Base-by-base conservation (phyloP, 2,797 vertebrate species). In the Sparus aurata region DNA sequence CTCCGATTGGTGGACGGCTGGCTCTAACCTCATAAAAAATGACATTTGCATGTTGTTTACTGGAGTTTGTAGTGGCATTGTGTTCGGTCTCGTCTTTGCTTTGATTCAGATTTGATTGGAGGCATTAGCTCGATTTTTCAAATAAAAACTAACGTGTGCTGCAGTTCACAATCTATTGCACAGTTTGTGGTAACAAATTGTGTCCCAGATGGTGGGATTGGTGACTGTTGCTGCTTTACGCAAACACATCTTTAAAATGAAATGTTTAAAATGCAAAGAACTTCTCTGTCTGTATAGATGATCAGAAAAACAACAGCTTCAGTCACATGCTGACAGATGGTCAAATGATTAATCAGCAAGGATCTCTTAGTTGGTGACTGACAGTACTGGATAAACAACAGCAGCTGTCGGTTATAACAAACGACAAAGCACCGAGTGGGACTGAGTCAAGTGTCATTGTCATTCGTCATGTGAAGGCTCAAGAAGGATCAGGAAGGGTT, bases 241-340 rank as follows among this genome's bases (percentile, higher is more conserved):
- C 73, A 82, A 83, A 85, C 75, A n/a, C 46, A 41, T 8, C 79
- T 68, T 64, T 47, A 83, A 83, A 34, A 75, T 67, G 12, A 66
- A 73, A 73, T 55, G 57, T 57, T 57, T 20, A 27, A 47, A 47
- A 77, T 81, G 66, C 38, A 2, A 49, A 74, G 12, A 43, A 34
- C 34, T 63, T 73, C 17, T 50, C 63, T 34, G 47, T 70, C 74
- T 55, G 22, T 52, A 61, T 20, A 23, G 67, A 63, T 0, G 17
- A 69, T 68, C 12, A 64, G 55, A 76, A 77, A 73, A 79, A 70
- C 62, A 84, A 76, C 68, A 75, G 81, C 59, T 80, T 68, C 18
- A 53, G 58, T 80, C 74, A 82, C 59, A 68, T 82, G 43, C 59
- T 20, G 69, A 68, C 79, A 85, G 79, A 84, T 84, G 88, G 82